Evolutionary conservation across 2,797 vertebrate species (phyloP).

Genomic region (Brachyalestes nurse): DNA sequence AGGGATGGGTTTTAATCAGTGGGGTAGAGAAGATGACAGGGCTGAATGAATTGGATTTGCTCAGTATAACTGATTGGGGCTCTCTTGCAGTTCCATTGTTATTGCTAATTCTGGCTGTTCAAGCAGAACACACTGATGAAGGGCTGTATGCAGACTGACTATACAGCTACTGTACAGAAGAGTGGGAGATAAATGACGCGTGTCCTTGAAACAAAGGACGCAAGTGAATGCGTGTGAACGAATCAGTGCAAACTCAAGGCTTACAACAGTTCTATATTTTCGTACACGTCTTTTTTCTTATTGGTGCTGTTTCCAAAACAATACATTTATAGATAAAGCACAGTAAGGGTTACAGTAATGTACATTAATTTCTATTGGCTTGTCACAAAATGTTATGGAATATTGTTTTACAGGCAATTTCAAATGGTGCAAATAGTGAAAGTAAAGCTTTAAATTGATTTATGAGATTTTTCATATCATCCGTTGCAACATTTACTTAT

Average conservation of each 20-base stretch:
- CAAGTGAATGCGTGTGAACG: not conserved
- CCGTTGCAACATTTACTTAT: too few species aligned
- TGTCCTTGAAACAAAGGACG: constrained; percentile 3
- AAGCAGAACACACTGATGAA: constrained; percentile 9
- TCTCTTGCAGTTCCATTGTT: constrained; percentile 36
- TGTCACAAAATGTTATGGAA: too few species aligned
- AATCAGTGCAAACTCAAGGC: not conserved
- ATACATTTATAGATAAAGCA: too few species aligned
- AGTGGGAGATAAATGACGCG: not conserved
- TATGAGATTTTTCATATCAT: too few species aligned
- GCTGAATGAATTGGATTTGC: constrained; percentile 61
- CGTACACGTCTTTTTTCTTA: not conserved
- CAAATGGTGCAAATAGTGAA: too few species aligned
- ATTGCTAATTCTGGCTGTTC: constrained; percentile 19
- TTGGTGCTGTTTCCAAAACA: not conserved
- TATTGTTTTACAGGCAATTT: too few species aligned
- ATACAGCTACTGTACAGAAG: not conserved
- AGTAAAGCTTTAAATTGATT: too few species aligned
- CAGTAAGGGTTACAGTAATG: too few species aligned
- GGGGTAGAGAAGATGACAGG: constrained; percentile 64
- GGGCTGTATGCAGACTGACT: not conserved
- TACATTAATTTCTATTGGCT: too few species aligned
- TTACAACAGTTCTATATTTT: not conserved
- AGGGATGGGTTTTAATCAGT: constrained; percentile 57
- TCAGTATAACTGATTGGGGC: constrained; percentile 33